Evolutionary conservation across 37 sponge, comb jelly and placozoan genomes (phyloP).

Genomic region (Chondrosia reniformis): DNA sequence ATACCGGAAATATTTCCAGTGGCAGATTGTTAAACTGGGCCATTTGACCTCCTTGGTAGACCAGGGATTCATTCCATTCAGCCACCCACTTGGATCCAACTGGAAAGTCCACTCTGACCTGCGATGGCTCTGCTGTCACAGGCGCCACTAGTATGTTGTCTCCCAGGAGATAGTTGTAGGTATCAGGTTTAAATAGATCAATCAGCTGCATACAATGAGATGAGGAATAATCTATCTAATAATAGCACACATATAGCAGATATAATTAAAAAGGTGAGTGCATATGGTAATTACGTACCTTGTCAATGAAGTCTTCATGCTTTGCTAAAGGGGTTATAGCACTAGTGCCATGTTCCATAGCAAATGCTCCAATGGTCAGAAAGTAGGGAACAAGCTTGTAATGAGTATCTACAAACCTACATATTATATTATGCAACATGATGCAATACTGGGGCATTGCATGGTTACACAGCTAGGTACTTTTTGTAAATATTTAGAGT

Average conservation of each 20-base stretch:
- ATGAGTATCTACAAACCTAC: conserved; percentile 68
- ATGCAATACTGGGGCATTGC: neutral
- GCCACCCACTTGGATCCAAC: conserved; percentile 51
- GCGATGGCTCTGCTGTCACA: conserved; percentile 4
- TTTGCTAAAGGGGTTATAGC: conserved; percentile 72
- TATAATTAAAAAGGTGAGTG: neutral
- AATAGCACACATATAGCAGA: neutral
- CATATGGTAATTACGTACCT: conserved; percentile 24
- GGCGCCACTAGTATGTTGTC: conserved; percentile 64
- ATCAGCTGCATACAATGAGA: conserved; percentile 28
- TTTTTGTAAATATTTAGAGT: conserved; percentile 67
- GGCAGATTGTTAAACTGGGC: conserved; percentile 14
- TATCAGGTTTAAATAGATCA: conserved; percentile 68
- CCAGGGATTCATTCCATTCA: conserved; percentile 50
- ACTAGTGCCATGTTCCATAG: conserved; percentile 48
- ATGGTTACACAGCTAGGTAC: conserved; percentile 15
- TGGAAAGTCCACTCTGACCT: conserved; percentile 52
- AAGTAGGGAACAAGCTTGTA: conserved; percentile 69
- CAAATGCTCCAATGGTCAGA: conserved; percentile 61
- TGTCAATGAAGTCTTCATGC: conserved; percentile 62
- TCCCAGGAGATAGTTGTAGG: conserved; percentile 81
- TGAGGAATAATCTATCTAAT: neutral
- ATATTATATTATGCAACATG: neutral
- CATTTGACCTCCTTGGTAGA: conserved; percentile 42
- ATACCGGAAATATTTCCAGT: conserved; percentile 55